These are phyloP conservation scores for Cynocephalus volans DNA, from an alignment of 2,113 vertebrate species.

Conservation along the genomic window DNA sequence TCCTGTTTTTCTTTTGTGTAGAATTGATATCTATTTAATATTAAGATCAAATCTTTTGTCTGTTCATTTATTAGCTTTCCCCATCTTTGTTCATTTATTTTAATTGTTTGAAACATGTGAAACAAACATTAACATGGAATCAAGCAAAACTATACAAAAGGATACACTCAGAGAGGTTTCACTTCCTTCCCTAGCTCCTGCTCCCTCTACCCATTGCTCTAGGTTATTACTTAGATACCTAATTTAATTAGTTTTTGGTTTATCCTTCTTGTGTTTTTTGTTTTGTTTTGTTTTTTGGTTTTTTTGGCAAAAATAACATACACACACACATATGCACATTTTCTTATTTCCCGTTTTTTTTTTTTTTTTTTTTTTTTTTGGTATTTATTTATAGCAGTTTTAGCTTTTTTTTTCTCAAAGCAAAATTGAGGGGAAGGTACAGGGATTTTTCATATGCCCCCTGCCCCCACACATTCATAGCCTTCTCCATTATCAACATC, in stretches of 20 bases:
- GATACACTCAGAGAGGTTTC: background rate
- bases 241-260: background rate
- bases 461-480: no score
- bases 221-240: background rate
- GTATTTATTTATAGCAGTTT: background rate
- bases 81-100: background rate
- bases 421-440: background rate
- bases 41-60: background rate
- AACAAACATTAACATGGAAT: background rate
- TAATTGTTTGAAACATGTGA: slow-evolving; percentile 19
- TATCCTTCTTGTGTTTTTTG: background rate
- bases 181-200: background rate
- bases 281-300: background rate
- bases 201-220: background rate
- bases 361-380: background rate
- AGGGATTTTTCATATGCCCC: background rate
- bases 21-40: slow-evolving; percentile 35
- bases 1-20: background rate
- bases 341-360: background rate
- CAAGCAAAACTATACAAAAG: slow-evolving; percentile 30
- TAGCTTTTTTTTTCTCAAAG: background rate
- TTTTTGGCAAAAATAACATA: background rate
- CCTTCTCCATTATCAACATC: no score
- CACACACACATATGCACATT: background rate
- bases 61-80: slow-evolving; percentile 28